These are phyloP conservation scores for Pygoscelis adeliae DNA, from an alignment of 2,113 vertebrate species.

Conservation along the genomic window DNA sequence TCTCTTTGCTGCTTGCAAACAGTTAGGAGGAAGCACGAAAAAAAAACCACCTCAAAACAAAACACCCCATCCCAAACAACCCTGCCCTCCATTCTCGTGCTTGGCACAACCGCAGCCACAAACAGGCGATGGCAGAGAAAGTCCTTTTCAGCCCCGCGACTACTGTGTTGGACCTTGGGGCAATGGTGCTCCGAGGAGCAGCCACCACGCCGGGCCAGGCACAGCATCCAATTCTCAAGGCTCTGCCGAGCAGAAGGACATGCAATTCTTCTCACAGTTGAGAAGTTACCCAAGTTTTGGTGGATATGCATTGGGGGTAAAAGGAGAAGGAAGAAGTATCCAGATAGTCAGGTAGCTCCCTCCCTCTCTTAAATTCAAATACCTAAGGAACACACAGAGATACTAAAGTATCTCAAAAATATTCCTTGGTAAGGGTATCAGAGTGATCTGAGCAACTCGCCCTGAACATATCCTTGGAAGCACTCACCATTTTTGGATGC, in stretches of 20 bases:
- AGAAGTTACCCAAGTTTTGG: neutral
- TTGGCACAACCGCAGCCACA: neutral
- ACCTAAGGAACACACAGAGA: neutral
- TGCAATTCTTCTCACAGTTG: neutral
- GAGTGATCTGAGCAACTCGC: accelerated
- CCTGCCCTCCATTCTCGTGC: neutral
- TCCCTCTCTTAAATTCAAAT: neutral
- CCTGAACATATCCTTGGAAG: neutral
- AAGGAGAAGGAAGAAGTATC: neutral
- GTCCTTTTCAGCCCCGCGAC: accelerated
- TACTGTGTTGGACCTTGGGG: neutral
- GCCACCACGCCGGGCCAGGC: accelerated
- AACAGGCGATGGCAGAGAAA: accelerated
- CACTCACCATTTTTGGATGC: neutral
- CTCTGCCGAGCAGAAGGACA: neutral
- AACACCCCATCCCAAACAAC: neutral
- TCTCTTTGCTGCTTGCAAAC: neutral
- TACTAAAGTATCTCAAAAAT: neutral
- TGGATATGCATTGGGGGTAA: neutral
- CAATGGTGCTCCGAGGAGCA: accelerated
- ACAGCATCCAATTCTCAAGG: neutral
- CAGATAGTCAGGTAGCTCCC: neutral
- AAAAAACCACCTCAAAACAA: too few relatives aligned
- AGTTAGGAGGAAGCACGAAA: neutral
- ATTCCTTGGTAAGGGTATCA: neutral